Percentiles rank a stretch among this genome's conserved stretches.
phyloP scores from a whole-genome alignment of 1,140 invertebrate species.

The Caenorhabditis briggsae region DNA sequence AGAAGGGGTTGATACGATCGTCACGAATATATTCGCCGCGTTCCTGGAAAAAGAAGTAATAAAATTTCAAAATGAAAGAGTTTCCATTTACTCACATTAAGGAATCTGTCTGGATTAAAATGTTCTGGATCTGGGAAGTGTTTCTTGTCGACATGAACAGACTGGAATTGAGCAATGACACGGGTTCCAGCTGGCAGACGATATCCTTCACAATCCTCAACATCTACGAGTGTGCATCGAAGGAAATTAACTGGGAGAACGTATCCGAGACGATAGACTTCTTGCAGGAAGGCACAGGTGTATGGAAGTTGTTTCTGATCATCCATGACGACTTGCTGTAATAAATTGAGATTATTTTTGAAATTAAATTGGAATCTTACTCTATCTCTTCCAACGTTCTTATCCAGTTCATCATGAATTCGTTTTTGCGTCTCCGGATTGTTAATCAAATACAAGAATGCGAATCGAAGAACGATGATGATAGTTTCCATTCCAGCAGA shows the following conservation, averaged over 20 bases:
- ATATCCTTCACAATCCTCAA: slow-evolving; percentile 83
- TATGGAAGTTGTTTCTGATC: slow-evolving; percentile 62
- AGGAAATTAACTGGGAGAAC: slow-evolving; percentile 60
- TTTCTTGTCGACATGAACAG: slow-evolving; percentile 89
- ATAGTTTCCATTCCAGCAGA: slow-evolving; percentile 67
- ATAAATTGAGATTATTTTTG: slow-evolving; percentile 19
- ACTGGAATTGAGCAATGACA: slow-evolving; percentile 87
- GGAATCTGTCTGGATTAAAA: slow-evolving; percentile 82
- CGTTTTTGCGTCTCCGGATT: slow-evolving; percentile 68
- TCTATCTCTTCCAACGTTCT: slow-evolving; percentile 68
- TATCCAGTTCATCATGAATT: slow-evolving; percentile 67
- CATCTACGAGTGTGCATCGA: not conserved
- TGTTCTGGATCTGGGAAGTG: slow-evolving; percentile 88
- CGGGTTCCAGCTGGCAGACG: slow-evolving; percentile 86
- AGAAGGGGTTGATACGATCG: slow-evolving; percentile 69
- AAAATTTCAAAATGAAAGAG: not conserved
- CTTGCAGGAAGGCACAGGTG: slow-evolving; percentile 58
- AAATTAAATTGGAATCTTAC: slow-evolving; percentile 59
- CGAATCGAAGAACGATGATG: slow-evolving; percentile 62
- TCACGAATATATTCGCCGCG: slow-evolving; percentile 60
- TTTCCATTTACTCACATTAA: slow-evolving; percentile 53
- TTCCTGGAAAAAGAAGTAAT: slow-evolving; percentile 27
- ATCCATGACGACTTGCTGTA: slow-evolving; percentile 58
- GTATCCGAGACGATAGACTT: slow-evolving; percentile 62
- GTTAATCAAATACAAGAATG: slow-evolving; percentile 59